phyloP scores from a whole-genome alignment of 2,113 vertebrate genomes.

The Grammomys dolichurus region DNA sequence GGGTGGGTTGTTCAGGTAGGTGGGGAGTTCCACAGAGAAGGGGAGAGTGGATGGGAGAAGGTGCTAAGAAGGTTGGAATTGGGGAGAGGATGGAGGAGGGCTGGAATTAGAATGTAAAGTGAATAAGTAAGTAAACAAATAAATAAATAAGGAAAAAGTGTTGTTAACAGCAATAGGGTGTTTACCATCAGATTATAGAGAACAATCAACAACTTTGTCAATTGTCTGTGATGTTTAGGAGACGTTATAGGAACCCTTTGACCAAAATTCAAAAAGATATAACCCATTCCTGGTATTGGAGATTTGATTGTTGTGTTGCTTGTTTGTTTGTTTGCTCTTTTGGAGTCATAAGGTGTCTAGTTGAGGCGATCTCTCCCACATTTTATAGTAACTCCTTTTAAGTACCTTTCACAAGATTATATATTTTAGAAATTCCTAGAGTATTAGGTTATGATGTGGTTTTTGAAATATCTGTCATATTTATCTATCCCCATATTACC shows the following conservation, averaged over 20 bases:
- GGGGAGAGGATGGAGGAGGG: too few species aligned
- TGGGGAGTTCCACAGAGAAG: too few species aligned
- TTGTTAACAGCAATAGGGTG: neutral
- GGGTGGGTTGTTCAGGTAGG: too few species aligned
- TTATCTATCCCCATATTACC: neutral
- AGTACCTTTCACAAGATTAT: neutral
- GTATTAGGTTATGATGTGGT: neutral
- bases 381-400: neutral
- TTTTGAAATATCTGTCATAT: neutral
- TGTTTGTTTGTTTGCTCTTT: neutral
- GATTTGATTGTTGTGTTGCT: neutral
- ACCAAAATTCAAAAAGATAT: neutral
- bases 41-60: too few species aligned
- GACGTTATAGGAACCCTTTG: neutral
- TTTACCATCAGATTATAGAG: neutral
- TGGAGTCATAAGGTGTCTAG: neutral
- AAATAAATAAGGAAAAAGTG: too few species aligned
- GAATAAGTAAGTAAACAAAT: too few species aligned
- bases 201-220: neutral
- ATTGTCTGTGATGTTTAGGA: neutral
- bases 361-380: rapidly evolving
- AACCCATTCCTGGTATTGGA: neutral
- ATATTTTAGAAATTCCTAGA: neutral
- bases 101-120: too few species aligned
- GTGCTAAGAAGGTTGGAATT: too few species aligned